Percentiles rank a stretch among this genome's conserved stretches.
These are phyloP conservation scores for Platygyra sinensis DNA, from an alignment of 64 coral and sea anemone species.

Conservation along the genomic window DNA sequence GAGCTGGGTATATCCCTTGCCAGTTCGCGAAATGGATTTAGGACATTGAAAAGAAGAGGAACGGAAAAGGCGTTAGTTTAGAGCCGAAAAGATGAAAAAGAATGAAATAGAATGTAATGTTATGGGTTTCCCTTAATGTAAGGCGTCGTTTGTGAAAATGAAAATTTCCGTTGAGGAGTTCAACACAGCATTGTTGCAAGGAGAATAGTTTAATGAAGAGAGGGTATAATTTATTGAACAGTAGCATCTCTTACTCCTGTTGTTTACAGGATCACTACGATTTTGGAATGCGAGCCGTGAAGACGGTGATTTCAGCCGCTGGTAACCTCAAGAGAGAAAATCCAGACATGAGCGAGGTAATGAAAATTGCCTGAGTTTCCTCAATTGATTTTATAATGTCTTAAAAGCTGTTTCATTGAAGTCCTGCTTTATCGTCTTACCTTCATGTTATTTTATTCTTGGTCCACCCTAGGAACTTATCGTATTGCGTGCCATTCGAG, in stretches of 20 bases:
- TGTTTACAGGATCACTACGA: conserved; percentile 93
- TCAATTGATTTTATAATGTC: background rate
- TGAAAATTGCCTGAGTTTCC: background rate
- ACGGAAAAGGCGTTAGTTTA: background rate
- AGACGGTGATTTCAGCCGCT: conserved; percentile 97
- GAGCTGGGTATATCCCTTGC: background rate
- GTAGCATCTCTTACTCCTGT: too few species aligned
- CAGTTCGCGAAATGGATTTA: background rate
- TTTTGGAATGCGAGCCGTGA: conserved; percentile 98
- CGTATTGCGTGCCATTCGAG: conserved; percentile 97
- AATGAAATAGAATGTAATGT: background rate
- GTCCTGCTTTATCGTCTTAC: background rate
- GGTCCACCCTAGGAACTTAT: conserved; percentile 73
- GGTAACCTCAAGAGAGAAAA: conserved; percentile 96
- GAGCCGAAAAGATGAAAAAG: background rate
- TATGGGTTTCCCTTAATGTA: too few species aligned
- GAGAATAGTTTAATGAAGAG: too few species aligned
- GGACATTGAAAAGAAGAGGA: too few species aligned
- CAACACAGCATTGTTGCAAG: too few species aligned
- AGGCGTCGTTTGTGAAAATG: too few species aligned
- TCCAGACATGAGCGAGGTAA: conserved; percentile 94
- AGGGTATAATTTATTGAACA: background rate
- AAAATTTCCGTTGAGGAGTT: too few species aligned
- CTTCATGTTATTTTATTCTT: background rate
- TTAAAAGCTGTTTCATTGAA: background rate